These are phyloP conservation scores for Psittacula cyanocephala DNA, from an alignment of 2,113 vertebrate genomes.

Conservation along the genomic window DNA sequence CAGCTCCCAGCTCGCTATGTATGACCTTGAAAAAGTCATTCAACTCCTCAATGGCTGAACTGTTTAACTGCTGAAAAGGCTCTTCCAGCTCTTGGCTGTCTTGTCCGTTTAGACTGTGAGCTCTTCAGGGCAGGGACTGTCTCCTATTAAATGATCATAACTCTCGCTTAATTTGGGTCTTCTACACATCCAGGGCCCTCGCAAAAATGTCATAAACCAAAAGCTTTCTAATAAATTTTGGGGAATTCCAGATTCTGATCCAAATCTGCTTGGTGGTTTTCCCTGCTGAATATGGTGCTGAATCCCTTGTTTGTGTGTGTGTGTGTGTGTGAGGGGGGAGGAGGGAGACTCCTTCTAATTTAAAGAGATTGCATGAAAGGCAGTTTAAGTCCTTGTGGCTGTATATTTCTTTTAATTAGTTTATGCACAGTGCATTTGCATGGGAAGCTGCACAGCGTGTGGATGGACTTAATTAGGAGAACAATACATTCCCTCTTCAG, in stretches of 20 bases:
- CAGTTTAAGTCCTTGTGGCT: conserved; percentile 72
- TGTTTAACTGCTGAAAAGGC: neutral
- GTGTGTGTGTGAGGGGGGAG: neutral
- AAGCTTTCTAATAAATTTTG: conserved; percentile 47
- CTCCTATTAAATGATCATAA: conserved; percentile 44
- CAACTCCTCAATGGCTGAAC: neutral
- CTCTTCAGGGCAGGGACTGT: conserved; percentile 53
- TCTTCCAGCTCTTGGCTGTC: conserved; percentile 8
- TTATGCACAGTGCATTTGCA: conserved; percentile 74
- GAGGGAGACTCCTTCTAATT: conserved; percentile 48
- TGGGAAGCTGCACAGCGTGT: conserved; percentile 73
- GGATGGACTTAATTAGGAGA: conserved; percentile 76
- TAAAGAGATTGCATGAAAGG: conserved; percentile 67
- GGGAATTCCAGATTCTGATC: conserved; percentile 26
- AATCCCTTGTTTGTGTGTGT: conserved; percentile 4
- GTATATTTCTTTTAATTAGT: conserved; percentile 77
- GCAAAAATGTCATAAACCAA: conserved; percentile 31
- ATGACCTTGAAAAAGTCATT: conserved; percentile 36
- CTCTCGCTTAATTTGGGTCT: conserved; percentile 39
- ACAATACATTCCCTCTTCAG: conserved; percentile 75
- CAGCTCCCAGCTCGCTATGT: neutral
- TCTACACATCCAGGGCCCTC: conserved; percentile 27
- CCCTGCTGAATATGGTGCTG: neutral
- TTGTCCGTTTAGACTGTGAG: conserved; percentile 31
- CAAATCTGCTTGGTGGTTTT: conserved; percentile 52